These are phyloP conservation scores for Sweltsa coloradensis DNA, from an alignment of 1,140 invertebrate species.

Conservation along the genomic window DNA sequence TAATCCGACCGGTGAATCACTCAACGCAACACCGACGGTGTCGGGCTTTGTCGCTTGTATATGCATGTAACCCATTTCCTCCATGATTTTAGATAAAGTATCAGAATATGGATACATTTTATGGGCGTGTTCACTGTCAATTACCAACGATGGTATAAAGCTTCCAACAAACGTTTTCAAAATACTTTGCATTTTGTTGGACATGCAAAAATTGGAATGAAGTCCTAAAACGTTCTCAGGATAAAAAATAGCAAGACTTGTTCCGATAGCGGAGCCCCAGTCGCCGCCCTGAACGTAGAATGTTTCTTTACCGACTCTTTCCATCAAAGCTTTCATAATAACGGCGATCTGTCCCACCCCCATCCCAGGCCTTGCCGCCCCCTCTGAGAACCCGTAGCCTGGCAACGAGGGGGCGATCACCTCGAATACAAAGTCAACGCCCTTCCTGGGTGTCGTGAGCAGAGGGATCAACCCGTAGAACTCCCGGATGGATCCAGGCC, in stretches of 20 bases:
- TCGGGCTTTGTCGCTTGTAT: slow-evolving; percentile 83
- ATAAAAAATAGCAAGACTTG: slow-evolving; percentile 35
- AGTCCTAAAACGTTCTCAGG: slow-evolving; percentile 52
- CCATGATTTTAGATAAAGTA: slow-evolving; percentile 35
- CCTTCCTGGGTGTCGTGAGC: slow-evolving; percentile 15
- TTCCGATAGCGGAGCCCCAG: slow-evolving; percentile 41
- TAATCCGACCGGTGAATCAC: slow-evolving; percentile 26
- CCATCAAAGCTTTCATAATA: slow-evolving; percentile 74
- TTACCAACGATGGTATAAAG: slow-evolving; percentile 38
- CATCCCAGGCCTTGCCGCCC: slow-evolving; percentile 44
- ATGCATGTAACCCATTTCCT: slow-evolving; percentile 62
- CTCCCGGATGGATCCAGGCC: slow-evolving; percentile 81
- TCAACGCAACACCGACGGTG: slow-evolving; percentile 41
- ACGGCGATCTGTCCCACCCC: slow-evolving; percentile 48
- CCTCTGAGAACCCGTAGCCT: slow-evolving; percentile 44
- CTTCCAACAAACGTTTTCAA: slow-evolving; percentile 39
- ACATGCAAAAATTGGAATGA: slow-evolving; percentile 51
- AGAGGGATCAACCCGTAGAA: slow-evolving; percentile 67
- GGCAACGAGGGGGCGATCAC: slow-evolving; percentile 41
- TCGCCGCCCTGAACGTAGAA: slow-evolving; percentile 81
- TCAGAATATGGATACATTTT: slow-evolving; percentile 47
- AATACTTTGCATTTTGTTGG: slow-evolving; percentile 24
- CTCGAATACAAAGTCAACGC: slow-evolving; percentile 34
- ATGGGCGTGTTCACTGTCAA: slow-evolving; percentile 33
- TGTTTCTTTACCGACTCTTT: slow-evolving; percentile 55